These are phyloP conservation scores for Okamejei kenojei DNA, from an alignment of 2,797 vertebrate genomes.

Conservation along the genomic window DNA sequence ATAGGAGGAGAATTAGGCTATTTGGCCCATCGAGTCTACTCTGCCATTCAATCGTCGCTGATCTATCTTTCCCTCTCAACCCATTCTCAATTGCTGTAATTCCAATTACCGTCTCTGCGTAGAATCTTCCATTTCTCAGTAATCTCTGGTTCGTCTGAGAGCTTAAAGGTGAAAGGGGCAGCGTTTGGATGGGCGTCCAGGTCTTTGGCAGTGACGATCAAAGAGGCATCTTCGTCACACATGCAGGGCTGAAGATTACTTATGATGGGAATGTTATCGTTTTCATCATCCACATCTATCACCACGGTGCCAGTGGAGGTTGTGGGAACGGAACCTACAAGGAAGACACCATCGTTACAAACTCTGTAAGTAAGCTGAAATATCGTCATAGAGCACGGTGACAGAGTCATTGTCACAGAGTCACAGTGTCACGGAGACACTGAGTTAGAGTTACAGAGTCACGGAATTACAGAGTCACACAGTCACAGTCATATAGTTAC, in stretches of 20 bases:
- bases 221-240: constrained; percentile 58
- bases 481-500: too few relatives aligned
- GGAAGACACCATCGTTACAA: neutral
- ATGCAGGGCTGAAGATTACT: constrained; percentile 51
- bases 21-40: too few relatives aligned
- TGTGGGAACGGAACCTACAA: constrained; percentile 66
- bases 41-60: too few relatives aligned
- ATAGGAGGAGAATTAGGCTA: too few relatives aligned
- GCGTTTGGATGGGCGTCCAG: constrained; percentile 64
- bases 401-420: too few relatives aligned
- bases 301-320: constrained; percentile 80
- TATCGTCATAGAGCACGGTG: too few relatives aligned
- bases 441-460: too few relatives aligned
- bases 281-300: constrained; percentile 68
- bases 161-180: constrained; percentile 62
- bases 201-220: constrained; percentile 69
- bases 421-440: too few relatives aligned
- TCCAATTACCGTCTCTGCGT: neutral
- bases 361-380: too few relatives aligned
- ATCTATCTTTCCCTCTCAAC: too few relatives aligned
- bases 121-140: neutral
- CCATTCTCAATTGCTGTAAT: too few relatives aligned
- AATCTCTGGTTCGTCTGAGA: constrained; percentile 43
- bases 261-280: constrained; percentile 83
- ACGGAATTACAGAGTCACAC: too few relatives aligned